These are phyloP conservation scores for Archegozetes longisetosus DNA, from an alignment of 1,140 invertebrate species.

Conservation along the genomic window DNA sequence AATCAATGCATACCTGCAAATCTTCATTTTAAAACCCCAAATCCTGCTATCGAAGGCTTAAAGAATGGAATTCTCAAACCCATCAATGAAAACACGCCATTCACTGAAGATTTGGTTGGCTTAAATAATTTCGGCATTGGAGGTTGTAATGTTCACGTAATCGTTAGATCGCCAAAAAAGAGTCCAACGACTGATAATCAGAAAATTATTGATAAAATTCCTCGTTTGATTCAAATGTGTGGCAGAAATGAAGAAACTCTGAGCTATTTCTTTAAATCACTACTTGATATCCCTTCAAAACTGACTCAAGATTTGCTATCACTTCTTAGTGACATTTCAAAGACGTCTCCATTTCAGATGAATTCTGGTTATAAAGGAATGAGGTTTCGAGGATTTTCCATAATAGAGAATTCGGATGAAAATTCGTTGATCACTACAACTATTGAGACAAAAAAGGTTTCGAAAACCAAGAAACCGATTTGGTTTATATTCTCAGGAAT, in stretches of 20 bases:
- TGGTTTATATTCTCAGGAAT: slow-evolving; percentile 94
- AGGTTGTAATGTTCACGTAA: slow-evolving; percentile 81
- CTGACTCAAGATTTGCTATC: slow-evolving; percentile 15
- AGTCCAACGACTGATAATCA: slow-evolving; percentile 20
- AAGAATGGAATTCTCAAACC: too few species aligned
- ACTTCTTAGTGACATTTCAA: slow-evolving; percentile 10
- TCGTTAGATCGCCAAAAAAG: slow-evolving; percentile 47
- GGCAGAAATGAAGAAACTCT: slow-evolving; percentile 34
- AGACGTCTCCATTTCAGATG: background rate
- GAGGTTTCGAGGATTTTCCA: background rate
- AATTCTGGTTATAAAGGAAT: background rate
- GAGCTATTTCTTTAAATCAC: slow-evolving; percentile 27
- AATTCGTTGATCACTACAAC: background rate
- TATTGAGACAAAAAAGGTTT: background rate
- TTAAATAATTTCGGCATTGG: slow-evolving; percentile 96
- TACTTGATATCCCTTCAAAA: slow-evolving; percentile 26
- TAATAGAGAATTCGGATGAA: background rate
- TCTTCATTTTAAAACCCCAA: too few species aligned
- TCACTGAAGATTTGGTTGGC: slow-evolving; percentile 70
- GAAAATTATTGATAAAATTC: slow-evolving; percentile 13
- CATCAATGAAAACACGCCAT: too few species aligned
- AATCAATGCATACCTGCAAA: slow-evolving; percentile 70
- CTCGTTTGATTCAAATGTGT: slow-evolving; percentile 29
- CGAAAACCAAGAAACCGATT: slow-evolving; percentile 45
- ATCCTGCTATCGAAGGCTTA: too few species aligned